phyloP scores from a whole-genome alignment of 2,888 invertebrate species.

The Omphaloscelis lunosa region DNA sequence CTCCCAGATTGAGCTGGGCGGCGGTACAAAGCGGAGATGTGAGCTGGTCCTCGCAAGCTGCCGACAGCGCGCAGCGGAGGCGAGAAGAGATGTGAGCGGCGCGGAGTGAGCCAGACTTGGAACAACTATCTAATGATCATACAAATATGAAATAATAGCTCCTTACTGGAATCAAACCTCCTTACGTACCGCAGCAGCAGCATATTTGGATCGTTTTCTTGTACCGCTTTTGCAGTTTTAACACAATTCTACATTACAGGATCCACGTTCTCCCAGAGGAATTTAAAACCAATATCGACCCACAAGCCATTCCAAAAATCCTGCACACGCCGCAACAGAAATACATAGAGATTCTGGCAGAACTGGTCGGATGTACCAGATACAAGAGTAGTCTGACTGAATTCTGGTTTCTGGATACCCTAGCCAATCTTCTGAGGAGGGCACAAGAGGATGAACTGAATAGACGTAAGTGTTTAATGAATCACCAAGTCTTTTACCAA shows the following conservation, averaged over 20 bases:
- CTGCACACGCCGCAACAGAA: conserved; percentile 76
- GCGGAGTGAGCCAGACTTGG: not conserved
- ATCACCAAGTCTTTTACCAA: not conserved
- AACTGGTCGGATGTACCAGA: conserved; percentile 80
- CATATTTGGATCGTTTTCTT: not conserved
- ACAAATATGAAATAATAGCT: not conserved
- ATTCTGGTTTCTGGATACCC: conserved; percentile 89
- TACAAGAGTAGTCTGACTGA: conserved; percentile 85
- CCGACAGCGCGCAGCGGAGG: too few relatives aligned
- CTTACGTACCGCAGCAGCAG: not conserved
- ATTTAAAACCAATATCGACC: conserved; percentile 80
- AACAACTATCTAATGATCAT: not conserved
- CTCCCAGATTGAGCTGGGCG: too few relatives aligned
- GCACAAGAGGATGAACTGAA: conserved; percentile 82
- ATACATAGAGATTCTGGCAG: conserved; percentile 84
- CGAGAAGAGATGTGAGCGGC: too few relatives aligned
- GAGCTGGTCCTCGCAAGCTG: too few relatives aligned
- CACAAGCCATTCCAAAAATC: conserved; percentile 81
- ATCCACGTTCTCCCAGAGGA: conserved; percentile 82
- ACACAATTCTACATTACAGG: conserved; percentile 33
- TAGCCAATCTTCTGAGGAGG: conserved; percentile 85
- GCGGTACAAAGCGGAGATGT: too few relatives aligned
- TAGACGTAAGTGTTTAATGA: conserved; percentile 73
- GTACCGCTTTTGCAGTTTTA: not conserved
- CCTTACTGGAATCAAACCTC: not conserved